phyloP scores from a whole-genome alignment of 92 coral and sea anemone genomes.

The Plumapathes pennacea region DNA sequence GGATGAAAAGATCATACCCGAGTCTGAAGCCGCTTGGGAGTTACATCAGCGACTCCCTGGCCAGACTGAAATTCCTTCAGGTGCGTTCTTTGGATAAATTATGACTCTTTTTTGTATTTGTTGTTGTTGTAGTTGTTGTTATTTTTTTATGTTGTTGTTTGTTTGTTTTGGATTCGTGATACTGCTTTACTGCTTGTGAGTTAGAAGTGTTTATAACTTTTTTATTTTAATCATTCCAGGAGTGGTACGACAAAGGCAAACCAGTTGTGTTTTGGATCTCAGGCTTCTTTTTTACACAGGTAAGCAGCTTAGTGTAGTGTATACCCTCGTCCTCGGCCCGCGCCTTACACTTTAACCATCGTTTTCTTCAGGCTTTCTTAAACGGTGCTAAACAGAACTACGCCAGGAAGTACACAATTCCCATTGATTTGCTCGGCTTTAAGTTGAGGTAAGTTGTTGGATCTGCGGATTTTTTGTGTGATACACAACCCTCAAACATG shows the following conservation, averaged over 20 bases:
- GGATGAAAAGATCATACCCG: slow-evolving; percentile 99
- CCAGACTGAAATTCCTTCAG: slow-evolving; percentile 95
- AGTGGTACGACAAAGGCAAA: slow-evolving; percentile 93
- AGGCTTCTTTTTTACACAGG: slow-evolving; percentile 98
- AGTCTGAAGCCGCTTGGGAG: slow-evolving; percentile 97
- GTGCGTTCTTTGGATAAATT: no score
- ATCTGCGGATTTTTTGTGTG: neutral
- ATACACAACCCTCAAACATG: no score
- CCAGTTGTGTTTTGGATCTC: slow-evolving; percentile 99
- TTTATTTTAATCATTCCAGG: slow-evolving; percentile 44
- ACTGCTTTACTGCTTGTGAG: neutral
- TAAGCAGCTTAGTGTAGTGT: slow-evolving; percentile 6
- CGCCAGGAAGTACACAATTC: slow-evolving; percentile 95
- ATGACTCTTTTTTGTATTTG: neutral
- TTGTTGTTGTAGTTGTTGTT: neutral
- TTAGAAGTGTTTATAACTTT: neutral
- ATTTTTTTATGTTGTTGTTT: neutral
- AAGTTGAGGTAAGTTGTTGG: slow-evolving; percentile 91
- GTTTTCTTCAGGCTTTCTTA: slow-evolving; percentile 74
- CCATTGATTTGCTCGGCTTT: slow-evolving; percentile 93
- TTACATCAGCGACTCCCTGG: slow-evolving; percentile 87
- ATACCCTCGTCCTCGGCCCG: no score
- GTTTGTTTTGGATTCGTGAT: neutral
- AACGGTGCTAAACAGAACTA: slow-evolving; percentile 99
- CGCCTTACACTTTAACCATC: neutral